Evolutionary conservation across 2,797 vertebrate genomes (phyloP), one percentile per base, ranked within the genome.

Genomic region (Halcyon chelicuti): DNA sequence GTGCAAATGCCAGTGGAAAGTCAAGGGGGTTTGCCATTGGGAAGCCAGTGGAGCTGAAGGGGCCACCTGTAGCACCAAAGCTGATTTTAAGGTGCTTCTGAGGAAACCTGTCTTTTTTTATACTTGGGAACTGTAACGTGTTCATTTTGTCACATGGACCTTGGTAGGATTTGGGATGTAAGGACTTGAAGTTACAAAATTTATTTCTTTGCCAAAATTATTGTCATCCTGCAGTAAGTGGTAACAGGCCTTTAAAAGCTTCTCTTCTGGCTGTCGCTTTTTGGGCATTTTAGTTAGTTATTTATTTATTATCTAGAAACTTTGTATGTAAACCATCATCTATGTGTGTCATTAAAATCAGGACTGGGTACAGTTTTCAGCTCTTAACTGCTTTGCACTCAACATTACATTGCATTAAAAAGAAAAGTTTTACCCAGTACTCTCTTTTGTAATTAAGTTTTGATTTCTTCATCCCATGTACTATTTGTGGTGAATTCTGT

Each of bases 331-430:
- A 80, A 52, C 54, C 57, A 7, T 49, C 23, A 66, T 7, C 0
- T 1, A 39, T 12, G 40, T 7, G 33, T 67, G 29, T 46, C 16
- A 31, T 12, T 90, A 62, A 44, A 77, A 23, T 88, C 29, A 21
- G 37, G 33, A 54, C 35, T 13, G 49, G 39, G 11, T 84, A 52
- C 4, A 17, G 33, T 62, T 78, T 90, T 51, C 39, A 86, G 40
- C 57, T 80, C 14, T 63, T 52, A 57, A n/a, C 31, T 81, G 39
- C 28, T 76, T 76, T 87, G 10, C 42, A 58, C 12, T 84, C 46
- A 70, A 23, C 31, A 12, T 88, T 81, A 31, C 39, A 28, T 66
- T 85, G n/a, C 23, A n/a, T 72, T 92, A 70, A 75, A 86, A 66
- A 51, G 28, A 67, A 40, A 82, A n/a, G 7, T 51, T 76, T 60